Evolutionary conservation across 53 echinoderm and acorn worm species (phyloP).

Genomic region (Paelopatides confundens): DNA sequence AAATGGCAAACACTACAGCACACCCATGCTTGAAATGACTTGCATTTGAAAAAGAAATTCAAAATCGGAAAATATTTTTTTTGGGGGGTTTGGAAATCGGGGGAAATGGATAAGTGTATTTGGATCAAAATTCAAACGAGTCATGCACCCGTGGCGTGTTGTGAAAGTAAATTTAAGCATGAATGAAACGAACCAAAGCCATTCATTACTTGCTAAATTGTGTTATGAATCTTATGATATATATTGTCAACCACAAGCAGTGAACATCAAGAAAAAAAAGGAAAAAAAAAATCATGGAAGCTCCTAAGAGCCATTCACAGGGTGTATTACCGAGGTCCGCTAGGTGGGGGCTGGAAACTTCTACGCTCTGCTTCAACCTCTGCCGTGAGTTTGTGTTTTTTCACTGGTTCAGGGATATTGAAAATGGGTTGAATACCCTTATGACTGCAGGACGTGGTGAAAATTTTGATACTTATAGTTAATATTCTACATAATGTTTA

Average conservation of each 20-base stretch:
- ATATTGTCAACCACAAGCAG: slow-evolving; percentile 8
- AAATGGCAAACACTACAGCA: slow-evolving; percentile 9
- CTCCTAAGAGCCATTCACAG: neutral
- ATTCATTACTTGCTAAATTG: neutral
- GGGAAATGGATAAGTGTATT: neutral
- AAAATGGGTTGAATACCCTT: slow-evolving; percentile 77
- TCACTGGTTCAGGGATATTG: slow-evolving; percentile 64
- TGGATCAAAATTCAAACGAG: neutral
- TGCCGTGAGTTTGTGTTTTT: slow-evolving; percentile 62
- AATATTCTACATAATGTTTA: no score
- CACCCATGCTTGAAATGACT: slow-evolving; percentile 27
- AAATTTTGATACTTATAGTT: neutral
- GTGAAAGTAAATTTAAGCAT: neutral
- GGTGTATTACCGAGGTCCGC: neutral
- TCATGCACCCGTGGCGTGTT: neutral
- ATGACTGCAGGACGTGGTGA: slow-evolving; percentile 52
- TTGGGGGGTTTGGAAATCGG: neutral
- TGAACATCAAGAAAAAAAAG: neutral
- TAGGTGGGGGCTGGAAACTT: slow-evolving; percentile 42
- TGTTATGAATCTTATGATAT: neutral
- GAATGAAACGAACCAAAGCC: neutral
- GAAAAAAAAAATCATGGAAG: neutral
- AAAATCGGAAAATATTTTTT: no score
- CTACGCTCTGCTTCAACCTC: slow-evolving; percentile 38
- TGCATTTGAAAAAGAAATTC: neutral